Conservation (phyloP, 2,888 invertebrate species). For the Helleia helle region DNA sequence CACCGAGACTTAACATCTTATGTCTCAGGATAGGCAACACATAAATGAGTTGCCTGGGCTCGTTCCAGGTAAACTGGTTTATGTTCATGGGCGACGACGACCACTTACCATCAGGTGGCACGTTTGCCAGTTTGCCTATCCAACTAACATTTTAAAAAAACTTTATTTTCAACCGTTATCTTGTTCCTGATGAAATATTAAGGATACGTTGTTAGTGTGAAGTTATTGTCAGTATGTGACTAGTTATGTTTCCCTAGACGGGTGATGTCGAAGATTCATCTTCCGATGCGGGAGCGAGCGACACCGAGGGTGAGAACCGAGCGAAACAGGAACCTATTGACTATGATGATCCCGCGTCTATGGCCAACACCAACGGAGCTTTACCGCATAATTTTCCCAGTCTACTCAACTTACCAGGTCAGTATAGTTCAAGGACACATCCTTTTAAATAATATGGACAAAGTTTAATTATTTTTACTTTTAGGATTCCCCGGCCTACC, state of each 20-base stretch:
- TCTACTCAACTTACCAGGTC: constrained; percentile 87
- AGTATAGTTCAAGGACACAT: constrained; percentile 14
- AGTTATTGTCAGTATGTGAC: no score
- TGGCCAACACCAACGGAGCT: constrained; percentile 77
- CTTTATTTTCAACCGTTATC: no score
- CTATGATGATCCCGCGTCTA: constrained; percentile 78
- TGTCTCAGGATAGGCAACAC: no score
- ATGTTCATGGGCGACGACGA: no score
- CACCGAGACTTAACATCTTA: no score
- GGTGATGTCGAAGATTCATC: constrained; percentile 87
- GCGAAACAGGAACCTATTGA: constrained; percentile 85
- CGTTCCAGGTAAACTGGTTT: no score
- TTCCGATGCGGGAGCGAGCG: constrained; percentile 86
- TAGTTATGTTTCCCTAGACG: constrained; percentile 17
- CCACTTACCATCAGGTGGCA: no score
- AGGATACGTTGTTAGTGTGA: no score
- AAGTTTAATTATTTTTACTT: constrained; percentile 16
- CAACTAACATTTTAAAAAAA: no score
- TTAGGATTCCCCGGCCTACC: constrained; percentile 83
- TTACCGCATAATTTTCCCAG: constrained; percentile 85
- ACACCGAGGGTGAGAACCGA: constrained; percentile 75
- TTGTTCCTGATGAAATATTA: no score
- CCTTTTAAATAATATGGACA: background rate
- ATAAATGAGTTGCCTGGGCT: no score
- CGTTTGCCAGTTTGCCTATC: no score